These are phyloP conservation scores for Neuroscelio doddi DNA, from an alignment of 2,888 invertebrate genomes.

Conservation along the genomic window DNA sequence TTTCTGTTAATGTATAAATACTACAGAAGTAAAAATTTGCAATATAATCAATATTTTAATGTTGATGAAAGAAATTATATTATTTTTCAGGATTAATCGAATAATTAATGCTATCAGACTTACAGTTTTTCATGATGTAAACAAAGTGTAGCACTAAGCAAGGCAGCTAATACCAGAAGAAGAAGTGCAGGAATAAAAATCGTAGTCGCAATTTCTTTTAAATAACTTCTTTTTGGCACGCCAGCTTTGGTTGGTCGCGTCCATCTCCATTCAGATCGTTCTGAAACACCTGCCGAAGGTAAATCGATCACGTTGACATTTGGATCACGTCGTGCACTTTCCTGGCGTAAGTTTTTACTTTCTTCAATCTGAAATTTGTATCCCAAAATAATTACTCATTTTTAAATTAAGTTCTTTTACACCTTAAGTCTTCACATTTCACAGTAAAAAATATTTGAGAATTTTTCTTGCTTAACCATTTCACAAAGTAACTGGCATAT, in stretches of 20 bases:
- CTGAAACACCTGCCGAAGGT: constrained; percentile 62
- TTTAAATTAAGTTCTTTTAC: too few relatives aligned
- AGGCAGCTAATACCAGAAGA: constrained; percentile 78
- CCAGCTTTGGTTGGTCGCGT: constrained; percentile 76
- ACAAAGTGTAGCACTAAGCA: constrained; percentile 82
- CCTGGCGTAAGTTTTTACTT: constrained; percentile 56
- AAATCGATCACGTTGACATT: constrained; percentile 64
- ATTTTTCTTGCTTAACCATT: too few relatives aligned
- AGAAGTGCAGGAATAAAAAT: constrained; percentile 81
- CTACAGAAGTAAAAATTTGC: too few relatives aligned
- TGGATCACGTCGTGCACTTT: constrained; percentile 65
- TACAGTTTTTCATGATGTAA: constrained; percentile 85
- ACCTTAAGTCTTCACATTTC: too few relatives aligned
- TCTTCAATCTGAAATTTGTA: constrained; percentile 58
- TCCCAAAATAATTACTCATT: too few relatives aligned
- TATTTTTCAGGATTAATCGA: neutral
- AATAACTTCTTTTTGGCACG: constrained; percentile 81
- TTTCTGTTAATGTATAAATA: too few relatives aligned
- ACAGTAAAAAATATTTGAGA: too few relatives aligned
- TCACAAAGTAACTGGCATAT: too few relatives aligned
- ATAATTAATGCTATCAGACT: constrained; percentile 71
- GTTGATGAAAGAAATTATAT: too few relatives aligned
- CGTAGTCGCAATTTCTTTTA: constrained; percentile 80
- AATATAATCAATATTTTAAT: too few relatives aligned
- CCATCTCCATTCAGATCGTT: constrained; percentile 75